Evolutionary conservation across 2,888 invertebrate genomes (phyloP).

Genomic region (Tipula lateralis): DNA sequence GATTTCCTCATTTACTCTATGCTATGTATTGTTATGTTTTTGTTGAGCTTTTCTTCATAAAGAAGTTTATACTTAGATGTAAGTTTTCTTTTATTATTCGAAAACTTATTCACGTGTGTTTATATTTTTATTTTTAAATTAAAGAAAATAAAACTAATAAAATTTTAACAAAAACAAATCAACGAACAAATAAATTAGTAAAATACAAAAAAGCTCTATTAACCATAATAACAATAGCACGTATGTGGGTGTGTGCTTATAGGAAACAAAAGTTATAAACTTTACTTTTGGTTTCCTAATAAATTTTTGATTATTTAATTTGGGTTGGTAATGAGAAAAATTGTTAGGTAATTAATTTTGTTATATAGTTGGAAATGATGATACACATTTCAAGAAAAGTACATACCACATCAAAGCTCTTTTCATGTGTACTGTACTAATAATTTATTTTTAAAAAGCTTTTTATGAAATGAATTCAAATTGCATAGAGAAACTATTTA

Average conservation of each 20-base stretch:
- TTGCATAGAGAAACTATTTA: too few species aligned
- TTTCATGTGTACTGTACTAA: too few species aligned
- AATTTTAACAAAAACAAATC: neutral
- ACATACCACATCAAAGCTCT: too few species aligned
- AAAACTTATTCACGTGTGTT: neutral
- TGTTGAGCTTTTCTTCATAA: neutral
- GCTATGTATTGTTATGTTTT: neutral
- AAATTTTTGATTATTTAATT: neutral
- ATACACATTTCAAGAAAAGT: too few species aligned
- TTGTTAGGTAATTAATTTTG: neutral
- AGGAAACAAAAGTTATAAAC: neutral
- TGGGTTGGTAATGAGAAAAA: neutral
- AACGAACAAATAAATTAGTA: neutral
- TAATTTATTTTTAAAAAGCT: too few species aligned
- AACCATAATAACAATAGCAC: neutral
- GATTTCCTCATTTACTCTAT: neutral
- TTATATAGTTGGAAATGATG: too few species aligned
- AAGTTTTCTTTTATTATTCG: neutral
- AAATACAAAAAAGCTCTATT: neutral
- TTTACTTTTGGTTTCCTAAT: neutral
- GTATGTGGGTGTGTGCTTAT: neutral
- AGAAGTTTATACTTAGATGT: neutral
- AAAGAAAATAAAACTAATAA: neutral
- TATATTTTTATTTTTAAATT: neutral
- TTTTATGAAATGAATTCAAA: too few species aligned